Percentiles rank a stretch among this genome's conserved stretches.
phyloP scores from a whole-genome alignment of 2,797 vertebrate species.

The Mionectes olivaceus region DNA sequence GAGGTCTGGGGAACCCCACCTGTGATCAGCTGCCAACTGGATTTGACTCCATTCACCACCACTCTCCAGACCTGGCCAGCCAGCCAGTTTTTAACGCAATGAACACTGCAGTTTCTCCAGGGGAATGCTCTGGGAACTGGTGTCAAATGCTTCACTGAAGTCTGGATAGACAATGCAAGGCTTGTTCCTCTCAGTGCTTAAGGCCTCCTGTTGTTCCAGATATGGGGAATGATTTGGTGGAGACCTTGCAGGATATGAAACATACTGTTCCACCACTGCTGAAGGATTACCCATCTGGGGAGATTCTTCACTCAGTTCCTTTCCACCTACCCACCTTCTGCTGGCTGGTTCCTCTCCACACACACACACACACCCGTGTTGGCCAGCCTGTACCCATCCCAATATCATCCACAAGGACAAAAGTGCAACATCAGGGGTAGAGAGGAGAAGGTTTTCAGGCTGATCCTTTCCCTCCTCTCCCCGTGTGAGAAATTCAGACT shows the following conservation, averaged over 20 bases:
- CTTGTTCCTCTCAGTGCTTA: neutral
- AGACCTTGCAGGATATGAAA: neutral
- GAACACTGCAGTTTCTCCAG: neutral
- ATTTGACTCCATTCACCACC: neutral
- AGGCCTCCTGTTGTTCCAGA: neutral
- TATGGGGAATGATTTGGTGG: neutral
- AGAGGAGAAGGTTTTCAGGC: neutral
- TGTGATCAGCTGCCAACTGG: neutral
- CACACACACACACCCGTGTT: too few relatives aligned
- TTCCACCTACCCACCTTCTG: neutral
- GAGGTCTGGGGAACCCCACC: neutral
- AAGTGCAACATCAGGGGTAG: neutral
- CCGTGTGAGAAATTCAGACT: neutral
- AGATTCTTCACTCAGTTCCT: neutral
- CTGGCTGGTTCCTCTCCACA: neutral
- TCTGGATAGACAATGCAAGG: neutral
- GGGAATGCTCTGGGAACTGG: neutral
- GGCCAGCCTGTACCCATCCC: neutral
- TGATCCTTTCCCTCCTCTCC: neutral
- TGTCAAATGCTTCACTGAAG: rapidly evolving
- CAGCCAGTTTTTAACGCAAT: neutral
- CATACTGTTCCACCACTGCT: neutral
- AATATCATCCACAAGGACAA: neutral
- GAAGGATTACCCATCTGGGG: neutral
- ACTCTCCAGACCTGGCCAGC: neutral